Conservation (phyloP, 2,113 vertebrate species). For the Apodemus speciosus region DNA sequence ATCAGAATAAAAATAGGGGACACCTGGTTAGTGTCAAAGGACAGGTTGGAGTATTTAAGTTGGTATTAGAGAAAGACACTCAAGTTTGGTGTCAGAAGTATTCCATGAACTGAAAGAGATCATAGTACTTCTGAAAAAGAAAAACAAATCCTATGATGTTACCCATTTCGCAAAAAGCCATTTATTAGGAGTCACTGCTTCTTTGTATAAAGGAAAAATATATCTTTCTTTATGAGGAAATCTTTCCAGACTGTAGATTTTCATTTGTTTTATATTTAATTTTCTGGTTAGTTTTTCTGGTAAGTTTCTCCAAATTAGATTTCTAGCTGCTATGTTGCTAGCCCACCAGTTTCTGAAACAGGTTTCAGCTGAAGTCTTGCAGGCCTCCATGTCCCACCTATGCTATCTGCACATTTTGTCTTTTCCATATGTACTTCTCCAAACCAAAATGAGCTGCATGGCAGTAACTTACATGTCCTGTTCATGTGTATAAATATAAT, state of each 20-base stretch:
- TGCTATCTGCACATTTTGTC: background rate
- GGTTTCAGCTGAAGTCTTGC: background rate
- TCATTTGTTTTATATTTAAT: background rate
- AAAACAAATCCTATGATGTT: background rate
- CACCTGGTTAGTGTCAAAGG: background rate
- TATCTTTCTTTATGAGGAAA: background rate
- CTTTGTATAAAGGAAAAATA: conserved; percentile 6
- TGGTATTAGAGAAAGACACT: background rate
- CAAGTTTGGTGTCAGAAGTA: background rate
- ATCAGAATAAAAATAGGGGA: background rate
- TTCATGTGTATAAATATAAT: background rate
- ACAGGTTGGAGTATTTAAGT: background rate
- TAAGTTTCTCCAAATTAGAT: background rate
- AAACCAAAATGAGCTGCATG: background rate
- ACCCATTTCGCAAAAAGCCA: background rate
- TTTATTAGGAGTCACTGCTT: background rate
- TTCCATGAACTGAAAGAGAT: background rate
- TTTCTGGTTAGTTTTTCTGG: conserved; percentile 38
- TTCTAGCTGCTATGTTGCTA: background rate
- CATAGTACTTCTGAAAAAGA: background rate
- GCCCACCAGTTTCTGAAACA: background rate
- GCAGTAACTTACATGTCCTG: background rate
- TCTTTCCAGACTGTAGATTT: conserved; percentile 3
- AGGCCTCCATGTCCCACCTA: background rate
- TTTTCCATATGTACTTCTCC: background rate